Evolutionary conservation across 2,888 invertebrate genomes (phyloP), one percentile per base, ranked within the genome.

Genomic region (Meghimatium bilineatum): DNA sequence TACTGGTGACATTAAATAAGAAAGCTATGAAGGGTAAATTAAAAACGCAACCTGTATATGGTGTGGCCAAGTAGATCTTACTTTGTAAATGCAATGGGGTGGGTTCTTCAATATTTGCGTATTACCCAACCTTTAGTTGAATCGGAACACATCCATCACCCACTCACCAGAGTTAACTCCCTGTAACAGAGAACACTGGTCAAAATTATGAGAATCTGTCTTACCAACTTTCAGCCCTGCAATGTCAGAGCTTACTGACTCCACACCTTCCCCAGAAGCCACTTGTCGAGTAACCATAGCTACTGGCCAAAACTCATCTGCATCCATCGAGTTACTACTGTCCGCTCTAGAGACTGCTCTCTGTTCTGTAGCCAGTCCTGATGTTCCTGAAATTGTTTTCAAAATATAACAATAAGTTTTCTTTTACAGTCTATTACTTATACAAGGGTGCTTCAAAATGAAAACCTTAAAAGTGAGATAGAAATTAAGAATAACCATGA

Each of bases 301-400:
- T 34, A 86, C 86, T 26, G 86, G 86, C 34, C 85, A 67, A 63
- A 86, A 86, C 56, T 83, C 86, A 52, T 85, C 86, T 76, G 83
- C 83, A 38, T 86, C 87, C 49, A 82, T 79, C 0, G 85, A 81
- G 32, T 44, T 84, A 20, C 60, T 79, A 29, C 72, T 72, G n/a
- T 85, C 85, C n/a, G 71, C 79, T 10, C 71, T 80, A 20, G 84
- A 82, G 14, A 74, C 29, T 60, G 29, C 56, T 10, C 71, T 63
- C 10, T 29, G 67, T n/a, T 85, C 83, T 38, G 63, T 32, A 32
- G 75, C 26, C 32, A 67, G 26, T 60, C 76, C 81, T 49, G 81
- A 20, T 29, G 63, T 44, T 10, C 56, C 80, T 71, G 69, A 36
- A 72, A 49, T 72, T 6, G n/a, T 63, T n/a, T 63, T 63, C 5